Evolutionary conservation across 2,888 invertebrate species (phyloP), one percentile per base, ranked within the genome.

Genomic region (Drosophila hawaiiensis): DNA sequence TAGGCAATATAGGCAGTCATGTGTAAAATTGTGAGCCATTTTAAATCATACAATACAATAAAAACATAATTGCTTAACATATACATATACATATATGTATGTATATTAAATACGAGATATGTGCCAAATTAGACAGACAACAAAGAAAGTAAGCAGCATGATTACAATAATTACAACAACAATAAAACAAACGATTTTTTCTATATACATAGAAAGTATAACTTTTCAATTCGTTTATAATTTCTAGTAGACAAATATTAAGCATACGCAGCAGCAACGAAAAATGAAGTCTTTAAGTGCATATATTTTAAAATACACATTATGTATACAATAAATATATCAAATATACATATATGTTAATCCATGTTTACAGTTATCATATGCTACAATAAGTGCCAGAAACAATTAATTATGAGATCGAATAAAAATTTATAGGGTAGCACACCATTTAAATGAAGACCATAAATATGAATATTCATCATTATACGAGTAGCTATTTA

Each of bases 1-100:
- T 86, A 86, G 90, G 89, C 90, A 90, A 86, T 83, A 84, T 77
- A 82, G 82, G 90, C 88, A 87, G 79, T 84, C 88, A 79, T 84
- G 88, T 91, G 91, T 90, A 87, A 91, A 91, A 89, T 91, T 89
- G 83, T 89, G 78, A 80, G 90, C 90, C 91, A 75, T 76, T 76
- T 87, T 80, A 90, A 90, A 73, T 76, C 72, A 83, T 72, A 81
- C 61, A 73, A 68, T 72, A 78, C 67, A 56, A 73, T 63, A 78
- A 52, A 79, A 50, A 69, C 50, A 81, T 56, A 67, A 66, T 35
- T 68, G 47, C 53, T 52, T 50, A 65, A 31, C 37, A 76, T 29
- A 78, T 47, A 76, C 43, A 58, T 25, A 61, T 31, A 73, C 55
- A 67, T 47, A 70, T 31, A 52, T 16, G 37, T 28, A 53, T 41